Base-by-base conservation (phyloP, 2,113 vertebrate species). In the Tragelaphus strepsiceros region DNA sequence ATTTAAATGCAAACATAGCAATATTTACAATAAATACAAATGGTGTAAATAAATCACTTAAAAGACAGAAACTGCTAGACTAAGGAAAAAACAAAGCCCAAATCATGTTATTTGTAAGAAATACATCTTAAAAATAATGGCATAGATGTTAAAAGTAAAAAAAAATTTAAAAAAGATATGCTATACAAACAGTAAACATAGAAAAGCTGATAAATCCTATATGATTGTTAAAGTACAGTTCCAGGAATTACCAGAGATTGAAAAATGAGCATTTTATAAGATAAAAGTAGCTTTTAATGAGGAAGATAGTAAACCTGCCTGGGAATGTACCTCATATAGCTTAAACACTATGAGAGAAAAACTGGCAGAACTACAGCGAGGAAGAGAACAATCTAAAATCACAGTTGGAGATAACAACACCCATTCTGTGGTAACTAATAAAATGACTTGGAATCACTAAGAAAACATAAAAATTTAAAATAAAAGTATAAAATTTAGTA, bases 21-120 rank as follows among this genome's bases (percentile, higher is more conserved):
- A 53, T 46, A 53, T 56, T 62, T 88, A 84, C 19, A 92, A 58
- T 94, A 97, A 92, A 84, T 51, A 0, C 85, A 94, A 92, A 92
- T 90, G 53, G 17, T 26, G 43, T 92, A 95, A 80, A 86, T 8
- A 94, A 93, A 95, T 87, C n/a, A 64, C 43, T 94, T 94, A 94
- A 92, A 96, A 92, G 59, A 81, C 6, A 88, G 28, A 83, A 71
- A 61, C 5, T 90, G 6, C 59, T 32, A 77, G 35, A 14, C 32
- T 59, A 91, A 93, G 59, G 22, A 49, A 74, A 62, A 96, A 90
- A 84, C 51, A 83, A 85, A 97, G 46, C 2, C 16, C 12, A 59
- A 74, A 53, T 46, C 2, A 43, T 17, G 16, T 22, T 77, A 39
- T 58, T 59, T 91, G 17, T 32, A 58, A 84, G 22, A 96, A 95